A percentile compares a stretch with the other conserved stretches of the same genome.
phyloP scores from a whole-genome alignment of 2,888 invertebrate species.

The Lithosia quadra region DNA sequence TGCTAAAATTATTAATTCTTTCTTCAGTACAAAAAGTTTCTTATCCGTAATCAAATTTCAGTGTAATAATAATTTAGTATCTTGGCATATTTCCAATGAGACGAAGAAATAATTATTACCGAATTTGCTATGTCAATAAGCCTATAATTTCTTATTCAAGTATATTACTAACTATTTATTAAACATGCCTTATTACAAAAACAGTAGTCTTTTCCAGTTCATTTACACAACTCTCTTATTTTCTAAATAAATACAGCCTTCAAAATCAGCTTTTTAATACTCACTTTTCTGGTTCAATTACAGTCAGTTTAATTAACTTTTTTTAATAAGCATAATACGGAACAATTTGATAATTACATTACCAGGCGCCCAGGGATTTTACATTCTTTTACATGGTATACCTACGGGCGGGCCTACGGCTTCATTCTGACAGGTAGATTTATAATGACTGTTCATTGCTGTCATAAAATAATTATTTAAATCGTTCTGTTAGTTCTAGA shows the following conservation, averaged over 20 bases:
- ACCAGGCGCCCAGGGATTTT: background rate
- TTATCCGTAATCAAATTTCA: background rate
- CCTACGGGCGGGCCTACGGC: background rate
- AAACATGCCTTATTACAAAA: background rate
- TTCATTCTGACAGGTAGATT: background rate
- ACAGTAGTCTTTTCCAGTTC: background rate
- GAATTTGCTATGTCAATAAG: background rate
- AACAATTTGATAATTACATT: background rate
- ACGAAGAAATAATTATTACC: background rate
- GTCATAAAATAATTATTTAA: background rate
- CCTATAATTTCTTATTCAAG: background rate
- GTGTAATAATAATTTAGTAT: background rate
- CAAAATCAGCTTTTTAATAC: background rate
- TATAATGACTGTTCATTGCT: background rate
- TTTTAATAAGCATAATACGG: background rate
- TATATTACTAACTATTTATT: background rate
- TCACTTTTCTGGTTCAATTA: conserved; percentile 1
- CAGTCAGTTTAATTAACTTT: background rate
- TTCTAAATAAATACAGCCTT: background rate
- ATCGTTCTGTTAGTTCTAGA: background rate
- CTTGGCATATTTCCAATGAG: background rate
- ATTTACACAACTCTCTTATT: background rate
- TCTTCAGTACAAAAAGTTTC: background rate
- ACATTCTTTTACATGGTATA: background rate
- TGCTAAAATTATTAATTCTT: background rate